Base-by-base conservation (phyloP, 2,113 vertebrate genomes). In the Notothenia coriiceps region DNA sequence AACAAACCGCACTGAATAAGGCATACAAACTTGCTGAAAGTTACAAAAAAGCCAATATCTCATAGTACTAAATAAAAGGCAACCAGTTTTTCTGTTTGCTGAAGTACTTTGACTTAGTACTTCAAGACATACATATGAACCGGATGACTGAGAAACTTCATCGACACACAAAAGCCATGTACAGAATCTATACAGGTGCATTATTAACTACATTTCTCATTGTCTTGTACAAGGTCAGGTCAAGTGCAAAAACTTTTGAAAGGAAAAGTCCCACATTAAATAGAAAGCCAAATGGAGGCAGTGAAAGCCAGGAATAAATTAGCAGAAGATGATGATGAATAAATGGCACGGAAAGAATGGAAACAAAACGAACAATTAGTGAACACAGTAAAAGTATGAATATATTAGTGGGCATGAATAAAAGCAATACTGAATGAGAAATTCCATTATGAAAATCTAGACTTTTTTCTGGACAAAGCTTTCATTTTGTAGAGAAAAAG, bases 1-100 rank as follows among this genome's bases (percentile, higher is more conserved):
- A 86, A 88, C 46, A 12, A 62, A 91, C 86, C 40, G 83, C 88
- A 82, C 76, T 74, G 83, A 86, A 86, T 87, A 93, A 92, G 90
- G 88, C 92, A 89, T 86, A 89, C 82, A 88, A 84, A 84, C 82
- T 60, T 62, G 86, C 86, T 86, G 59, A 60, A 40, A 80, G 43
- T 77, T 84, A 87, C 79, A 83, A 90, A 91, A 93, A 86, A 81
- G 62, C 77, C 15, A 20, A 74, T 52, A 70, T 78, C 75, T 75
- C 35, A 59, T 73, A 81, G 77, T 72, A 85, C 49, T 35, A 72
- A 79, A 79, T 88, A 40, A 88, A 89, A 85, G 67, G 52, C 77
- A 74, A 70, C 8, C 46, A 47, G 72, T 56, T 61, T 12, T 46
- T 5, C 49, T 49, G 63, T 74, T 72, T 44, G 18, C 65, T 66